These are phyloP conservation scores for Eospalax fontanierii DNA, from an alignment of 2,797 vertebrate species.

Conservation along the genomic window DNA sequence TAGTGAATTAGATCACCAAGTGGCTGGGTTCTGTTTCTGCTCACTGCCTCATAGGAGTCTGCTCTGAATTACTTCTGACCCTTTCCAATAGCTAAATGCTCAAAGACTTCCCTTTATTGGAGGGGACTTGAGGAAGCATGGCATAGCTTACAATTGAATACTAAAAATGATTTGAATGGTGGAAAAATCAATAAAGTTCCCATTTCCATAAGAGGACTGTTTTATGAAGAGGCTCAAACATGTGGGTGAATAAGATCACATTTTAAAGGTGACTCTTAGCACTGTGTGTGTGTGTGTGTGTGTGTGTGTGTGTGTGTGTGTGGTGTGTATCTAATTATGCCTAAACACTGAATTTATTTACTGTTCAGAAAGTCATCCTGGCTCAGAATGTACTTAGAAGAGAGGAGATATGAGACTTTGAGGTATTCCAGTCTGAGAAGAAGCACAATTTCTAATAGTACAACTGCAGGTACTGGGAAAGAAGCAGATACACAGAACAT, in stretches of 20 bases:
- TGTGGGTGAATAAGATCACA: not conserved
- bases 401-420: no score
- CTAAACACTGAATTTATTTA: no score
- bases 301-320: no score
- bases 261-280: not conserved
- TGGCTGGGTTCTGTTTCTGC: not conserved
- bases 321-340: no score
- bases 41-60: not conserved
- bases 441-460: no score
- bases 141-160: not conserved
- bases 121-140: not conserved
- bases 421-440: no score
- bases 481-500: no score
- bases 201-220: not conserved
- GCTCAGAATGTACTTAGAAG: no score
- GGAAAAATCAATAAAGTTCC: not conserved
- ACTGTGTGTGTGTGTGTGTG: not conserved
- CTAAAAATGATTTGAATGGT: conserved; percentile 1
- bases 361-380: no score
- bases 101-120: not conserved
- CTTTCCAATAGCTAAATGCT: not conserved
- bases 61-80: not conserved
- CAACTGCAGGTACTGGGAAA: no score
- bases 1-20: not conserved
- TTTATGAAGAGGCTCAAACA: not conserved